These are phyloP conservation scores for Conops quadrifasciatus DNA, from an alignment of 2,888 invertebrate genomes.

Conservation along the genomic window DNA sequence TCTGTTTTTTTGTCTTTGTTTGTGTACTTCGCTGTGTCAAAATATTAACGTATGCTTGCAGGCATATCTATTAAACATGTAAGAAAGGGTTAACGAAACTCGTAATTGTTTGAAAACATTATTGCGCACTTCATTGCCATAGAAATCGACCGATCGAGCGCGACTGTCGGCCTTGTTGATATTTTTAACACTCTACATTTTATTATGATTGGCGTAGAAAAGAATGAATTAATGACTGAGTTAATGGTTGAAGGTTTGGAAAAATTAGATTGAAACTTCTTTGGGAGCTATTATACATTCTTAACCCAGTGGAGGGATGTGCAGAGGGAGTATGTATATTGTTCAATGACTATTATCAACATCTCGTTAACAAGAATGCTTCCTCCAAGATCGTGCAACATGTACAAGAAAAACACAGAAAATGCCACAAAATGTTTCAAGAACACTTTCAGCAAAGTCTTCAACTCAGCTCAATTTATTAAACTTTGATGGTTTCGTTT, in stretches of 20 bases:
- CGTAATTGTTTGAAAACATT: conserved; percentile 9
- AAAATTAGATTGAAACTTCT: background rate
- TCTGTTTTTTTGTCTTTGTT: background rate
- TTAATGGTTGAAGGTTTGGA: too few species aligned
- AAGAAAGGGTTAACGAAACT: conserved; percentile 12
- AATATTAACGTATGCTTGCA: conserved; percentile 3
- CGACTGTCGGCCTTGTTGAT: too few species aligned
- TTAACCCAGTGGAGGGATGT: background rate
- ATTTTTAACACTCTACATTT: background rate
- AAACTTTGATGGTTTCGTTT: background rate
- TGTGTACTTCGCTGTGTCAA: background rate
- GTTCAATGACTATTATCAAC: too few species aligned
- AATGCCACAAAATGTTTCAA: conserved; percentile 22
- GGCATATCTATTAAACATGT: background rate
- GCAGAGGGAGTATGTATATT: too few species aligned
- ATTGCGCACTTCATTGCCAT: conserved; percentile 19
- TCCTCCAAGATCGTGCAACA: conserved; percentile 8
- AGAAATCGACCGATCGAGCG: background rate
- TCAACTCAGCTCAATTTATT: background rate
- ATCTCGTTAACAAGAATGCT: conserved; percentile 7
- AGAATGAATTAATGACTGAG: background rate
- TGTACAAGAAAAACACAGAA: background rate
- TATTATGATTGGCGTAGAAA: background rate
- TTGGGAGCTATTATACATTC: background rate
- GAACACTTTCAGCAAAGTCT: background rate